Evolutionary conservation across 64 coral and sea anemone species (phyloP), one percentile per base, ranked within the genome.

Genomic region (Actinia tenebrosa): DNA sequence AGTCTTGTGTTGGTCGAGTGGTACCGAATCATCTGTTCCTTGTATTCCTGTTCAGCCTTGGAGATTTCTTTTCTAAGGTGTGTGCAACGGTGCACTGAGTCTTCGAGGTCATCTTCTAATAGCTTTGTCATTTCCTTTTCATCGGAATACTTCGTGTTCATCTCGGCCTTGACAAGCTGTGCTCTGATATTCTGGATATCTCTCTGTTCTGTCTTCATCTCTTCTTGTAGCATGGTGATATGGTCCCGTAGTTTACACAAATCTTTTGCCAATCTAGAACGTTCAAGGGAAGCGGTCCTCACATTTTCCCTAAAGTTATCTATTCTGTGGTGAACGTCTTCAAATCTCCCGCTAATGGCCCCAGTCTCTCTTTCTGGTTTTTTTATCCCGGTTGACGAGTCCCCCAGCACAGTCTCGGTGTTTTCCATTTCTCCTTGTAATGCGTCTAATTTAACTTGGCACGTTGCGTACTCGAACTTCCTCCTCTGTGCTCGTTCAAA

Each of bases 191-290:
- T 86, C 58, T 91, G 93, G 25, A 91, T 85, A 56, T 87, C 72
- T 50, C 71, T 43, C 56, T 94, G 93, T 60, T 94, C 89, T 20
- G 86, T 54, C 27, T 91, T 94, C 30, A 94, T 46, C 45, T 91
- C 89, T 86, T 46, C 79, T 43, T 71, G 64, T 27, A 91, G 37
- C 45, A 61, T 44, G 20, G 90, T 80, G 16, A 91, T 85, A 64
- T 58, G 60, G 18, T 78, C 44, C 72, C 83, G 84, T 2, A 7
- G 27, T 30, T 45, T 17, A 16, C 30, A 71, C 14, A 56, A 18
- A 15, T 77, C 53, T 26, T 7, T 77, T 3, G 56, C 63, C 16
- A 72, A 8, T 27, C 19, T 45, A 42, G 19, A 44, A 19, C 83
- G 82, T n/a, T 50, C 60, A 52, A 44, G 5, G 43, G 80, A 44